Evolutionary conservation across 2,888 invertebrate species (phyloP).

Genomic region (Drosophila neutralis): DNA sequence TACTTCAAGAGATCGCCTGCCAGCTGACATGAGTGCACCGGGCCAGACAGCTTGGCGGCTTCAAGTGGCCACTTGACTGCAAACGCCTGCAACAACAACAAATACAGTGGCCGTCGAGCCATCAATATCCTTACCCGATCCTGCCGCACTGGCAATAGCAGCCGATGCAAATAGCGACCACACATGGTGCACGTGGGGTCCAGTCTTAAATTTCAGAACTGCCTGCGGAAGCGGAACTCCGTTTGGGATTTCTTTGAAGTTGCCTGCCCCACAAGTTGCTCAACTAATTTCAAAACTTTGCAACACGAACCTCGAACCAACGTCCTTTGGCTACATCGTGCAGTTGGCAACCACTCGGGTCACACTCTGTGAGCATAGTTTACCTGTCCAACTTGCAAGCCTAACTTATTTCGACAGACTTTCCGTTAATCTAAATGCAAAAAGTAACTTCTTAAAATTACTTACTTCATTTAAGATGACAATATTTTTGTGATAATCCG

Average conservation of each 20-base stretch:
- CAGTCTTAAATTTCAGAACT: constrained; percentile 30
- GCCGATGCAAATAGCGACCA: constrained; percentile 40
- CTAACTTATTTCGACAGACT: too few species aligned
- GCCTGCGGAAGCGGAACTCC: constrained; percentile 48
- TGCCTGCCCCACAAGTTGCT: constrained; percentile 14
- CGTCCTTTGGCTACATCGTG: background rate
- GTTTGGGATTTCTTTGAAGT: constrained; percentile 42
- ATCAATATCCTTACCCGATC: constrained; percentile 13
- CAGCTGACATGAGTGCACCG: constrained; percentile 22
- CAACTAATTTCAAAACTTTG: constrained; percentile 6
- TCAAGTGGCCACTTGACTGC: constrained; percentile 70
- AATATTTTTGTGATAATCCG: background rate
- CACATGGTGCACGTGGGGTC: constrained; percentile 40
- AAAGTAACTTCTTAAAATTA: too few species aligned
- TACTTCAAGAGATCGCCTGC: background rate
- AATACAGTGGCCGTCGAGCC: constrained; percentile 12
- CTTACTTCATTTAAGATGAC: background rate
- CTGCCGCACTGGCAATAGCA: background rate
- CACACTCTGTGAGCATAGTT: background rate
- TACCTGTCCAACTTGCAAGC: too few species aligned
- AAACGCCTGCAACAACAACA: constrained; percentile 38
- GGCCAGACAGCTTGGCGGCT: constrained; percentile 74
- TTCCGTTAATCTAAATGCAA: too few species aligned
- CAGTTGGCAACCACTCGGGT: background rate
- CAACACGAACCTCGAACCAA: background rate